Conservation (phyloP, 1,140 invertebrate species). For the Listronotus bonariensis region DNA sequence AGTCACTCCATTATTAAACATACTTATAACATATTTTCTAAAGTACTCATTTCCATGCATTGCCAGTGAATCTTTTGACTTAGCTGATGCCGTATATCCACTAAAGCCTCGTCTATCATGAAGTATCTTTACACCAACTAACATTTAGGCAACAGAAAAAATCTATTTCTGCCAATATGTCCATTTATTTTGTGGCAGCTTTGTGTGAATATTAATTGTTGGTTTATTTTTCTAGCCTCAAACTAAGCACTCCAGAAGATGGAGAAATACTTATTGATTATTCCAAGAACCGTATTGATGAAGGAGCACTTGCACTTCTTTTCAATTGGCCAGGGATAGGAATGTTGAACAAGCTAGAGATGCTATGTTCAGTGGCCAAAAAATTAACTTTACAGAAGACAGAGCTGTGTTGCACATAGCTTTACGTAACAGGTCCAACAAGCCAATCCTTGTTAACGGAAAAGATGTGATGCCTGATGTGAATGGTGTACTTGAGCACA, state of each 20-base stretch:
- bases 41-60: too few species aligned
- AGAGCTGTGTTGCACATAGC: constrained; percentile 92
- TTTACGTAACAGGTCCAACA: constrained; percentile 83
- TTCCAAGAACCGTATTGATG: constrained; percentile 93
- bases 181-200: too few species aligned
- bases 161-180: too few species aligned
- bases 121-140: too few species aligned
- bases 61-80: too few species aligned
- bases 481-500: constrained; percentile 89
- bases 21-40: too few species aligned
- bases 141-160: too few species aligned
- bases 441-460: constrained; percentile 81
- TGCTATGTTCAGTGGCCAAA: constrained; percentile 93
- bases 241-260: constrained; percentile 76
- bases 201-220: too few species aligned
- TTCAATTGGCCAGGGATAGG: constrained; percentile 82
- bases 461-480: constrained; percentile 95
- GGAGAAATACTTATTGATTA: constrained; percentile 92
- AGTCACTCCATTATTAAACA: too few species aligned
- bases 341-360: constrained; percentile 84
- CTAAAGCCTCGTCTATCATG: too few species aligned
- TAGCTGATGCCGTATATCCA: too few species aligned
- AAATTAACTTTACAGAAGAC: constrained; percentile 98
- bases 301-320: constrained; percentile 74
- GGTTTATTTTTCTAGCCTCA: constrained; percentile 64